These are phyloP conservation scores for Liopterus haemorrhoidalis DNA, from an alignment of 2,888 invertebrate species.

Conservation along the genomic window DNA sequence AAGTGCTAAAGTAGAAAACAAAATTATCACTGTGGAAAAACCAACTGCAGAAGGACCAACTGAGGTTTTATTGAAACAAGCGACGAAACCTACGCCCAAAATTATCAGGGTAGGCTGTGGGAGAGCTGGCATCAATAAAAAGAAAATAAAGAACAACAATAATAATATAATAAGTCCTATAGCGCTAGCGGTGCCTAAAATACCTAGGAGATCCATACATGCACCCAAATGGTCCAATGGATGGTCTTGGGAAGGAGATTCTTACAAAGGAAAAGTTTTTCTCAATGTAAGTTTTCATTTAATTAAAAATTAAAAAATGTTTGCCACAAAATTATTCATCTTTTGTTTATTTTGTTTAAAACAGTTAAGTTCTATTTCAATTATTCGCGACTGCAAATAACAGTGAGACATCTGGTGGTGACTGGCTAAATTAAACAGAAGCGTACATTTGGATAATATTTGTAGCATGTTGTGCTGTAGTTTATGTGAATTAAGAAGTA, in stretches of 20 bases:
- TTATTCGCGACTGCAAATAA: not conserved
- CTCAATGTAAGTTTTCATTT: constrained; percentile 72
- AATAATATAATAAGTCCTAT: constrained; percentile 2
- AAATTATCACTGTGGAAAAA: constrained; percentile 16
- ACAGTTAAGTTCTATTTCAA: not conserved
- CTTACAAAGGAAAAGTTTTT: constrained; percentile 77
- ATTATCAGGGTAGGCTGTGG: constrained; percentile 24
- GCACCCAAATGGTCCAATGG: constrained; percentile 81
- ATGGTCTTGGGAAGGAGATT: constrained; percentile 85
- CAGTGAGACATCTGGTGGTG: not conserved
- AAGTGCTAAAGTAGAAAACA: constrained; percentile 11
- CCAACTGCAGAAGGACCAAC: constrained; percentile 17
- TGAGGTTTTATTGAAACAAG: constrained; percentile 30
- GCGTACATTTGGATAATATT: no score
- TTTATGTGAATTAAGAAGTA: no score
- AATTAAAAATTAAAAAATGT: constrained; percentile 77
- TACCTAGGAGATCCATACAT: constrained; percentile 38
- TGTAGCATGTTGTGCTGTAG: no score
- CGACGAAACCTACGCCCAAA: constrained; percentile 26
- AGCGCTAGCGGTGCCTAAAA: constrained; percentile 32
- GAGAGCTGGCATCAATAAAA: constrained; percentile 13
- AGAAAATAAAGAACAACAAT: constrained; percentile 10
- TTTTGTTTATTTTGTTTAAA: constrained; percentile 10
- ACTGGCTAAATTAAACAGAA: not conserved
- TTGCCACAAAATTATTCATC: constrained; percentile 65